A percentile compares a stretch with the other conserved stretches of the same genome.
These are phyloP conservation scores for Hoplias malabaricus DNA, from an alignment of 2,113 vertebrate genomes.

Conservation along the genomic window DNA sequence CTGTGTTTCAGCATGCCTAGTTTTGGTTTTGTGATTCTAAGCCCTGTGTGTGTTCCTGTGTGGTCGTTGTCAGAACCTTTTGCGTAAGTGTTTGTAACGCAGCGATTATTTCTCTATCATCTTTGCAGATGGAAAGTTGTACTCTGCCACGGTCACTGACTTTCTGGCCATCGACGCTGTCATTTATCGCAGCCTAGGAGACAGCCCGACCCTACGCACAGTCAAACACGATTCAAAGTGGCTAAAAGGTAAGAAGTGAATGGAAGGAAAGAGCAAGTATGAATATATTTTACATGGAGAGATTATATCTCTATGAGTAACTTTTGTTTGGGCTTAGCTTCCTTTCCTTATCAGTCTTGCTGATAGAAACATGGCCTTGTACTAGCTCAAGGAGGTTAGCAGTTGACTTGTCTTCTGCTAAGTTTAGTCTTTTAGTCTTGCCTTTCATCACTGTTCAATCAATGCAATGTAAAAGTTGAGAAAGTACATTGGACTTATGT, in stretches of 20 bases:
- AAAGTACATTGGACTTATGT: background rate
- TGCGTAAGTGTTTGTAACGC: slow-evolving; percentile 22
- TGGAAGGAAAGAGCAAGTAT: background rate
- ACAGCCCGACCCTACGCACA: slow-evolving; percentile 94
- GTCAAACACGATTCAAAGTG: slow-evolving; percentile 99
- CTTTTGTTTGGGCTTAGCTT: background rate
- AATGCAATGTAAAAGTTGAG: background rate
- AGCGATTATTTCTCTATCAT: slow-evolving; percentile 32
- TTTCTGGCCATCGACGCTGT: slow-evolving; percentile 98
- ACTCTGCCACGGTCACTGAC: slow-evolving; percentile 98
- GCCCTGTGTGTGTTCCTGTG: background rate
- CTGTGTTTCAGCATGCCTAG: slow-evolving; percentile 56
- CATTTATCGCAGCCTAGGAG: slow-evolving; percentile 97
- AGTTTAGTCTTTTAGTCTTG: background rate
- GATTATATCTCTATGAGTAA: slow-evolving; percentile 49
- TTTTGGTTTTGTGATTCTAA: slow-evolving; percentile 6
- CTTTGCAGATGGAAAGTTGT: slow-evolving; percentile 89
- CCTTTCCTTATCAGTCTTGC: background rate
- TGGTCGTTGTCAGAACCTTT: background rate
- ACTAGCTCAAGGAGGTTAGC: background rate
- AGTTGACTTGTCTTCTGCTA: background rate
- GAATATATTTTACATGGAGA: slow-evolving; percentile 1
- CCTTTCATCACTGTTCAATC: background rate
- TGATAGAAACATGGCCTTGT: slow-evolving; percentile 7
- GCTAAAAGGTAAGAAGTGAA: slow-evolving; percentile 88